Percentiles rank a stretch among this genome's conserved stretches.
phyloP scores from a whole-genome alignment of 2,888 invertebrate species.

The Pomacea canaliculata region DNA sequence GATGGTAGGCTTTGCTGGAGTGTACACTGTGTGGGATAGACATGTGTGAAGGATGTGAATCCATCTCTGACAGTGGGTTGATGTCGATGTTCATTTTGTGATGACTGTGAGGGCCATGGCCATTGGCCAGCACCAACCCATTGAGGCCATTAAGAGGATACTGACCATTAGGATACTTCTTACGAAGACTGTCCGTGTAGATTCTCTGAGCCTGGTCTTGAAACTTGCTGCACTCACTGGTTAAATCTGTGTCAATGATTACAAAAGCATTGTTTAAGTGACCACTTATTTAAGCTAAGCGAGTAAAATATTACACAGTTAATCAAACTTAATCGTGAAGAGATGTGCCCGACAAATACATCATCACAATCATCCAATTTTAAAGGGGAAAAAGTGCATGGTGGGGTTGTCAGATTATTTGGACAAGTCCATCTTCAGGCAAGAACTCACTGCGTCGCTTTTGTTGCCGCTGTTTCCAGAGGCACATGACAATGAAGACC shows the following conservation, averaged over 20 bases:
- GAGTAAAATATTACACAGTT: too few relatives aligned
- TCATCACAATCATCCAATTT: not conserved
- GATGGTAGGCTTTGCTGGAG: conserved; percentile 12
- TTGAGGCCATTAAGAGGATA: conserved; percentile 48
- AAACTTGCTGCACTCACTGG: conserved; percentile 50
- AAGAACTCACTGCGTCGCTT: conserved; percentile 40
- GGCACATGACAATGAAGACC: conserved; percentile 67
- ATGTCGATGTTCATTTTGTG: conserved; percentile 57
- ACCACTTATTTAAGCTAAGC: too few relatives aligned
- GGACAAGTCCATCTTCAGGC: too few relatives aligned
- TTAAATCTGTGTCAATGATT: conserved; percentile 36
- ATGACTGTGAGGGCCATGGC: conserved; percentile 49
- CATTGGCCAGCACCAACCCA: conserved; percentile 48
- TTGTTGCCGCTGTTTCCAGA: conserved; percentile 66
- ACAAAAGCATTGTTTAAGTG: too few relatives aligned
- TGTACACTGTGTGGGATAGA: not conserved
- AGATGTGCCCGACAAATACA: not conserved
- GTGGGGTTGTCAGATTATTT: too few relatives aligned
- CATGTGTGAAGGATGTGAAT: not conserved
- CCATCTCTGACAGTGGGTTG: conserved; percentile 44
- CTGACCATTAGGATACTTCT: conserved; percentile 56
- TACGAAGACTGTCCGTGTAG: conserved; percentile 51
- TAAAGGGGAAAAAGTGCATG: too few relatives aligned
- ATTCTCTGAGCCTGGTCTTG: conserved; percentile 54
- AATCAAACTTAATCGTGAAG: too few relatives aligned